Base-by-base conservation (phyloP, 2,888 invertebrate species). In the Synergus laeviventris region DNA sequence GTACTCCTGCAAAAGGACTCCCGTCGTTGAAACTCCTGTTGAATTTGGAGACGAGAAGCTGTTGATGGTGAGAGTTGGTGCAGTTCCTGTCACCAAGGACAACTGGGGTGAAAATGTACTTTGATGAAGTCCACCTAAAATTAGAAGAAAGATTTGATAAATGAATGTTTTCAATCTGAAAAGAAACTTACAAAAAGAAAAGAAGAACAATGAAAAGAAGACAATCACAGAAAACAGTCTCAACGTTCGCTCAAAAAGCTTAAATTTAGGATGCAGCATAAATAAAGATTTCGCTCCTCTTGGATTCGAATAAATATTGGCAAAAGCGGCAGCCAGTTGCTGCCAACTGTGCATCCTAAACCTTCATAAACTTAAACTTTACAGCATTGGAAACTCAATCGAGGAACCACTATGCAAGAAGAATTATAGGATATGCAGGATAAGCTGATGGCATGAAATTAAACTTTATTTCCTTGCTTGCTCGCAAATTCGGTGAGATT, bases 1-100 rank as follows among this genome's bases (percentile, higher is more conserved):
- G 80, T 90, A 89, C 89, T 93, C 89, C 83, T 89, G 89, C 42
- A 90, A 82, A 21, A 90, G 82, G 56, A 89, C 88, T 42, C 89
- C 88, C 56, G 86, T 87, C 73, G 87, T 87, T 21, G 89, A 88
- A 74, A 86, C 87, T 54, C 84, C 80, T 39, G 82, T 84, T 76
- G 87, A 86, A 81, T 86, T 89, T 80, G 88, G 88, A 31, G 89
- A 87, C 59, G 88, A 86, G 83, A 89, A 89, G 80, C 87, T 88
- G 84, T 88, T 89, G 82, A 89, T 88, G 75, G 88, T 88, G 78
- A 89, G 74, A 42, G 88, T 86, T 24, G 87, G 89, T 56, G 89
- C 82, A 75, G 83, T 87, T 61, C 87, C 87, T 74, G 90, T 88
- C 79, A 89, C 87, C 77, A 90, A 81, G n/a, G 88, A 89, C 77